Evolutionary conservation across 2,888 invertebrate genomes (phyloP).

Genomic region (Pterobdella sp.): DNA sequence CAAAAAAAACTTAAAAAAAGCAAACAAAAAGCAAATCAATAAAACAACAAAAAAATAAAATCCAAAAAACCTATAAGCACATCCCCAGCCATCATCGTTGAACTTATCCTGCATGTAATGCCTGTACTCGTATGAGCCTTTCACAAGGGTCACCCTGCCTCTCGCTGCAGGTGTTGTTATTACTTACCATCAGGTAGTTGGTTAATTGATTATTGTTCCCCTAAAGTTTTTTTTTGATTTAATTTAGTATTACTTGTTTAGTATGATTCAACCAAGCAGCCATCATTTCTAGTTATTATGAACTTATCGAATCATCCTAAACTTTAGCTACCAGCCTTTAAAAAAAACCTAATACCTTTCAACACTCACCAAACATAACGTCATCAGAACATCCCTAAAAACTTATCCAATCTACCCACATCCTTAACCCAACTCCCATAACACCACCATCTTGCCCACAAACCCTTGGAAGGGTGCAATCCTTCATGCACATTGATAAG

Average conservation of each 20-base stretch:
- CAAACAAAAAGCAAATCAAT: no score
- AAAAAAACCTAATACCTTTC: no score
- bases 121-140: slow-evolving; percentile 82
- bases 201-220: neutral
- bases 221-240: neutral
- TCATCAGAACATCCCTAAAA: neutral
- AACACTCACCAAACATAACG: neutral
- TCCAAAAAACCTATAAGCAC: slow-evolving; percentile 71
- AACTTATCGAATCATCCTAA: no score
- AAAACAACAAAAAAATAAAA: no score
- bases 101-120: slow-evolving; percentile 84
- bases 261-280: neutral
- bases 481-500: slow-evolving; percentile 70
- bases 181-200: neutral
- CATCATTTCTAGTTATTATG: neutral
- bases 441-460: neutral
- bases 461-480: slow-evolving; percentile 52
- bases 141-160: slow-evolving; percentile 54
- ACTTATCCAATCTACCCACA: neutral
- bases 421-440: neutral
- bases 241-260: neutral
- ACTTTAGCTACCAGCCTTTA: no score
- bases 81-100: slow-evolving; percentile 98
- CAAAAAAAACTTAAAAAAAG: no score
- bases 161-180: slow-evolving; percentile 34